A percentile compares a stretch with the other conserved stretches of the same genome.
These are phyloP conservation scores for Trichonephila clavipes DNA, from an alignment of 1,140 invertebrate genomes.

Conservation along the genomic window DNA sequence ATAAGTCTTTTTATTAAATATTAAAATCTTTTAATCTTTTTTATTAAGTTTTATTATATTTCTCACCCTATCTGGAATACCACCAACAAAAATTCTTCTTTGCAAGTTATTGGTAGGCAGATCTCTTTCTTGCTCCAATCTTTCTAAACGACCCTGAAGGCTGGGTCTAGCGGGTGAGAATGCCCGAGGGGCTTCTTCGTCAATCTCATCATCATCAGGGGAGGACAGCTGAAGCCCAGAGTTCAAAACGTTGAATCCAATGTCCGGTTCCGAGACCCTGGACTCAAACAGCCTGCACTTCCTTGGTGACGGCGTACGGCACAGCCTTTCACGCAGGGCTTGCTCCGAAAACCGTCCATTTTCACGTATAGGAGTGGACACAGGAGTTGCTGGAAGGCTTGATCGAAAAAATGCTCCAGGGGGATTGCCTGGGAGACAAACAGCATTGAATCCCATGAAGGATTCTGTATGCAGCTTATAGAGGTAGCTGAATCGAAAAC, in stretches of 20 bases:
- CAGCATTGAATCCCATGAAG: slow-evolving; percentile 79
- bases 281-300: slow-evolving; percentile 78
- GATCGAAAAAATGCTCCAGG: slow-evolving; percentile 79
- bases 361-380: slow-evolving; percentile 79
- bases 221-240: slow-evolving; percentile 74
- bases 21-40: slow-evolving; percentile 3
- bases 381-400: slow-evolving; percentile 79
- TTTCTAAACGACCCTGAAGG: slow-evolving; percentile 68
- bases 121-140: slow-evolving; percentile 59
- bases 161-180: slow-evolving; percentile 68
- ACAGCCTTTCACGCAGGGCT: slow-evolving; percentile 77
- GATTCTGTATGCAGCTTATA: slow-evolving; percentile 78
- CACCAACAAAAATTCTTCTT: slow-evolving; percentile 76
- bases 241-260: slow-evolving; percentile 74
- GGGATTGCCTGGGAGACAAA: slow-evolving; percentile 78
- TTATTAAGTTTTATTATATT: background rate
- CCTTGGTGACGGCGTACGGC: slow-evolving; percentile 79
- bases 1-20: background rate
- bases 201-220: slow-evolving; percentile 74
- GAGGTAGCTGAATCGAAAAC: slow-evolving; percentile 78
- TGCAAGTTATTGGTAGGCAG: slow-evolving; percentile 66
- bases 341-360: slow-evolving; percentile 79
- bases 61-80: slow-evolving; percentile 72
- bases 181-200: slow-evolving; percentile 51
- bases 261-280: slow-evolving; percentile 74